Evolutionary conservation across 1,140 invertebrate genomes (phyloP).

Genomic region (Physella acuta): DNA sequence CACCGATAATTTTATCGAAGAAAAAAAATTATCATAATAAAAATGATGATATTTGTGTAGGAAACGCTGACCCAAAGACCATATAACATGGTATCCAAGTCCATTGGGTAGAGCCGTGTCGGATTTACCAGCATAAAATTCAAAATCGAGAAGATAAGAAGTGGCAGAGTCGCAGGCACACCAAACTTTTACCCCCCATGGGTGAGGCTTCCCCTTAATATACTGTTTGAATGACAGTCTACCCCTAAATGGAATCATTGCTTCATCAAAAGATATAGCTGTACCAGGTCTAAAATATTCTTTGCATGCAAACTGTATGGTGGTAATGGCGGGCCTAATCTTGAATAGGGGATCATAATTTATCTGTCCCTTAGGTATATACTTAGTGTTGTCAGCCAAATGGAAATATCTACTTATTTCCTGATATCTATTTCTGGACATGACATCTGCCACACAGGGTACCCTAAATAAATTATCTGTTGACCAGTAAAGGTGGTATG

Average conservation of each 20-base stretch:
- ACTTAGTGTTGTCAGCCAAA: constrained; percentile 15
- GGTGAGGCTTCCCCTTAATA: constrained; percentile 56
- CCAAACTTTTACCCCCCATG: constrained; percentile 60
- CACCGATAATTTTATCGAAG: constrained; percentile 12
- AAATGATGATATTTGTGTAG: constrained; percentile 9
- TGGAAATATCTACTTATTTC: constrained; percentile 38
- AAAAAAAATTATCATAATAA: constrained; percentile 27
- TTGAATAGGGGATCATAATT: constrained; percentile 36
- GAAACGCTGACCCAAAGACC: not conserved
- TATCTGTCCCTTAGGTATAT: constrained; percentile 1
- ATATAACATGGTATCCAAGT: constrained; percentile 10
- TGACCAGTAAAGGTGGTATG: constrained; percentile 25
- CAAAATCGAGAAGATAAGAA: constrained; percentile 20
- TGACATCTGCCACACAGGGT: constrained; percentile 23
- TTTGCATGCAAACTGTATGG: constrained; percentile 25
- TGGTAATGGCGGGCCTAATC: constrained; percentile 30
- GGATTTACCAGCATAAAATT: constrained; percentile 17
- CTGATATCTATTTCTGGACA: constrained; percentile 26
- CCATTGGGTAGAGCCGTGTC: not conserved
- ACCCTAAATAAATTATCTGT: constrained; percentile 23
- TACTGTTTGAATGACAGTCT: constrained; percentile 59
- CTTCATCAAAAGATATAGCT: constrained; percentile 51
- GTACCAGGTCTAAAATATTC: not conserved
- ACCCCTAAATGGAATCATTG: constrained; percentile 61
- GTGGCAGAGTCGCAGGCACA: constrained; percentile 27